Percentiles rank a stretch among this genome's conserved stretches.
Evolutionary conservation across 2,113 vertebrate species (phyloP).

Genomic region (Calyptommatus sinebrachiatus): DNA sequence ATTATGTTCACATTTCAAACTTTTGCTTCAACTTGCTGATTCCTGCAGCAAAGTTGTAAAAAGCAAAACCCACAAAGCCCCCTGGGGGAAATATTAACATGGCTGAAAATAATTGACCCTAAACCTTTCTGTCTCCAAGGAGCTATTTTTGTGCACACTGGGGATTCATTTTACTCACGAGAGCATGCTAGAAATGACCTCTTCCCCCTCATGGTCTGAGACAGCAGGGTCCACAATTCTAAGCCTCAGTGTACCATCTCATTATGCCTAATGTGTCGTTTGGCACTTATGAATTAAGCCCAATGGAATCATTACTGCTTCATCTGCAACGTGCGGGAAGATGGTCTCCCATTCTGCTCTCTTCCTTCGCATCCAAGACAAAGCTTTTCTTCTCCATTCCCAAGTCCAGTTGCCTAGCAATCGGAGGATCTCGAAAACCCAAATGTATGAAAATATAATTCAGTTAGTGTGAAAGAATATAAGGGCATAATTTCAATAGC

Average conservation of each 20-base stretch:
- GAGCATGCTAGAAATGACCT: not conserved
- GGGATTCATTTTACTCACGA: not conserved
- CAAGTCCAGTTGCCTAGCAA: slow-evolving; percentile 73
- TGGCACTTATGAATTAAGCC: slow-evolving; percentile 15
- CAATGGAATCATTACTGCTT: slow-evolving; percentile 29
- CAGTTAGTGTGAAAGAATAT: slow-evolving; percentile 67
- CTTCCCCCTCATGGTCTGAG: not conserved
- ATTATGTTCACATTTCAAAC: too few relatives aligned
- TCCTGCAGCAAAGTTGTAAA: too few relatives aligned
- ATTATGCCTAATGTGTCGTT: not conserved
- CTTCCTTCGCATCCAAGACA: slow-evolving; percentile 24
- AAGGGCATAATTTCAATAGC: slow-evolving; percentile 64
- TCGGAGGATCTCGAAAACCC: slow-evolving; percentile 51
- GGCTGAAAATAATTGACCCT: too few relatives aligned
- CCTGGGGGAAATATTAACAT: not conserved
- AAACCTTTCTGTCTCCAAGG: not conserved
- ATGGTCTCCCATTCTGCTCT: too few relatives aligned
- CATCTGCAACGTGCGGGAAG: not conserved
- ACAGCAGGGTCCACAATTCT: not conserved
- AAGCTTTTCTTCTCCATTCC: slow-evolving; percentile 33
- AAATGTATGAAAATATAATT: slow-evolving; percentile 72
- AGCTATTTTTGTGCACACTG: not conserved
- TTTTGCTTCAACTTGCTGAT: not conserved
- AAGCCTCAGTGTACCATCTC: not conserved
- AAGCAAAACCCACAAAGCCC: not conserved